These are phyloP conservation scores for Morelia viridis DNA, from an alignment of 2,797 vertebrate species.

Conservation along the genomic window DNA sequence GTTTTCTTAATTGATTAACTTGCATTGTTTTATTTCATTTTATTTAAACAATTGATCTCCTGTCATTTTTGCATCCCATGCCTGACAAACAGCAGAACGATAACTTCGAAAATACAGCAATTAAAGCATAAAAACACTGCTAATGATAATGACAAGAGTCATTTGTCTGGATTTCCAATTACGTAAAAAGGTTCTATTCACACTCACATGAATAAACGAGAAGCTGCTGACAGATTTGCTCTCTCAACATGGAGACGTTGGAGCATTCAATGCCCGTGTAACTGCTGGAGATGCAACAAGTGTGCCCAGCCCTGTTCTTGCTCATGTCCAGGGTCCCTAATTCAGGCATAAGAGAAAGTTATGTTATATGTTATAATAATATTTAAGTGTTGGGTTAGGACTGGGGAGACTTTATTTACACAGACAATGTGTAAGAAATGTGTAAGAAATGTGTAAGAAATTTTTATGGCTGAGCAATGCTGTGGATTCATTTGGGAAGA, in stretches of 20 bases:
- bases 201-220: neutral
- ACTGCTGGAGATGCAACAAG: neutral
- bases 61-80: neutral
- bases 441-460: no score
- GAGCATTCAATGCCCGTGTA: neutral
- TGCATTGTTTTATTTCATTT: neutral
- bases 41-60: neutral
- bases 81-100: neutral
- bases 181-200: neutral
- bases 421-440: no score
- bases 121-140: neutral
- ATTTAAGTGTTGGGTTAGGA: neutral
- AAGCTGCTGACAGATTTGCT: neutral
- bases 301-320: neutral
- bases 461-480: no score
- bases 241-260: neutral
- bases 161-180: neutral
- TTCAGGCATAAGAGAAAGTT: neutral
- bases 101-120: neutral
- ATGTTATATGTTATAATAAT: neutral
- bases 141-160: neutral
- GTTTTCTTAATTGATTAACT: neutral
- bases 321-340: neutral
- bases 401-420: neutral
- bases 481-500: no score